Percentiles rank a stretch among this genome's conserved stretches.
Evolutionary conservation across 2,797 vertebrate species (phyloP).

Genomic region (Arnoldichthys spilopterus): DNA sequence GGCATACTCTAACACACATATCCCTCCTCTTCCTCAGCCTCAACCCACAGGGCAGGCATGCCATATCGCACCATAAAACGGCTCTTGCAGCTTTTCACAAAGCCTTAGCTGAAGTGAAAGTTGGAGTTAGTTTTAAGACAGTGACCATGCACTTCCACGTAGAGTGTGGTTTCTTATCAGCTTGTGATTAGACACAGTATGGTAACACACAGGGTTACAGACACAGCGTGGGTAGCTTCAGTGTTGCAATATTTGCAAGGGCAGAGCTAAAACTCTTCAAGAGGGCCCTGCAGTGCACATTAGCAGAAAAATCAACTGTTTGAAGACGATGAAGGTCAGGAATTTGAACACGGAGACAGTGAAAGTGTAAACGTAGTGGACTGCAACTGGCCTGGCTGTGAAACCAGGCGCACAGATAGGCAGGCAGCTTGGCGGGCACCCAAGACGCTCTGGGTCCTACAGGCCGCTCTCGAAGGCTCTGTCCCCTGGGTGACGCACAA

Average conservation of each 20-base stretch:
- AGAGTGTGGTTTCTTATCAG: constrained; percentile 32
- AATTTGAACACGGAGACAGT: constrained; percentile 38
- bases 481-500: constrained; percentile 86
- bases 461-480: constrained; percentile 73
- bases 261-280: constrained; percentile 26
- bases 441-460: constrained; percentile 76
- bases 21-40: too few relatives aligned
- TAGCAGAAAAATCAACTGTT: constrained; percentile 27
- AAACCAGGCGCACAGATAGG: constrained; percentile 54
- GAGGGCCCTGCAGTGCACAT: constrained; percentile 28
- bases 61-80: background rate
- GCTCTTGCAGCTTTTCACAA: background rate
- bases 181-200: background rate
- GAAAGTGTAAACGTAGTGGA: constrained; percentile 38
- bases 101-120: background rate
- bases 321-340: constrained; percentile 47
- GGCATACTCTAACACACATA: background rate
- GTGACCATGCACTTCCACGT: constrained; percentile 26
- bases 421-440: constrained; percentile 73
- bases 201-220: constrained; percentile 14
- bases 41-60: background rate
- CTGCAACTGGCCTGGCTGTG: constrained; percentile 46
- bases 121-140: constrained; percentile 16
- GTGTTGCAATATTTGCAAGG: constrained; percentile 49
- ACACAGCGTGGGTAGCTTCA: constrained; percentile 28